These are phyloP conservation scores for Encarsia formosa DNA, from an alignment of 2,888 invertebrate genomes.

Conservation along the genomic window DNA sequence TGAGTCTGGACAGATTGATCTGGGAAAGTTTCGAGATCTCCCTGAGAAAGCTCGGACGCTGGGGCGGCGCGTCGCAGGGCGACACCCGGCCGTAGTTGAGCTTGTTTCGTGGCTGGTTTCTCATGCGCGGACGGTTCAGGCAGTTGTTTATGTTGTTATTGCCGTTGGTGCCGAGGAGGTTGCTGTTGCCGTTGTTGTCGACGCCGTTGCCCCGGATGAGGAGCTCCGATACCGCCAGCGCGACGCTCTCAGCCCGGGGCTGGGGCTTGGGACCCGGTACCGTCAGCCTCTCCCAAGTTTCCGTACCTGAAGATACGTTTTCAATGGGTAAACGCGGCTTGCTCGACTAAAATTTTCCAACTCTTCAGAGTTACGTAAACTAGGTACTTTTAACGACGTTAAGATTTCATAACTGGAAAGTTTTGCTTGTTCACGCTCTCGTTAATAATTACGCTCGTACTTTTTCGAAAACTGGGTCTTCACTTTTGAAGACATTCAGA, in stretches of 20 bases:
- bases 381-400: too few species aligned
- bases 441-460: too few species aligned
- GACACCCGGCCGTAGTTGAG: conserved; percentile 49
- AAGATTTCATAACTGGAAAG: too few species aligned
- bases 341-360: too few species aligned
- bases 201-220: conserved; percentile 49
- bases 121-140: conserved; percentile 1
- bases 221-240: conserved; percentile 61
- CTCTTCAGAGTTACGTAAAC: too few species aligned
- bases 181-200: conserved; percentile 40
- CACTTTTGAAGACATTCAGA: too few species aligned
- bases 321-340: too few species aligned
- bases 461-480: too few species aligned
- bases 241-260: conserved; percentile 66
- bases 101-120: conserved; percentile 7
- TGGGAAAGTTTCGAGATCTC: conserved; percentile 71
- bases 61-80: conserved; percentile 49
- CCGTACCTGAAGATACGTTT: conserved; percentile 58
- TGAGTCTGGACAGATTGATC: conserved; percentile 63
- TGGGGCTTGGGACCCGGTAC: conserved; percentile 63
- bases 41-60: conserved; percentile 56
- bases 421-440: too few species aligned
- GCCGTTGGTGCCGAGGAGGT: conserved; percentile 39
- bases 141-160: neutral
- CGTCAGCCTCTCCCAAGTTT: conserved; percentile 70